Base-by-base conservation (phyloP, 2,113 vertebrate species). In the Odobenus rosmarus region DNA sequence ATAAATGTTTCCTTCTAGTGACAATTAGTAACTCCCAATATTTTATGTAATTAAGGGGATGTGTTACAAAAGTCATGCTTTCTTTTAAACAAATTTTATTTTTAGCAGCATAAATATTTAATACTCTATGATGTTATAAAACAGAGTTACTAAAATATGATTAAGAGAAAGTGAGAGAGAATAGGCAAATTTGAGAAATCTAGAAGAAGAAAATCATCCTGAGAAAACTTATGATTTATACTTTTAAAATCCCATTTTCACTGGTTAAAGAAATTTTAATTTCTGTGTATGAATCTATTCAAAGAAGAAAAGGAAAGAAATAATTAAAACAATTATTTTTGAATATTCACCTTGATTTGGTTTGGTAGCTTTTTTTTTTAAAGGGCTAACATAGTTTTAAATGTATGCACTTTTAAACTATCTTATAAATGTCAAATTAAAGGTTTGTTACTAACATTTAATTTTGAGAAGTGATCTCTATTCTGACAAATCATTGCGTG, bases 381-480 rank as follows among this genome's bases (percentile, higher is more conserved):
- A 96, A 53, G 8, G 0, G 74, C 26, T 93, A n/a, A 1, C 1
- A 81, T 36, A 88, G 49, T 85, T 94, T 88, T 81, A 64, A 90
- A 23, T 33, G 9, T 74, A 64, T 62, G 21, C 3, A 82, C 36
- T 72, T 95, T 76, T 14, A 86, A 93, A 15, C 15, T 95, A 76
- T 67, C 57, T 72, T 69, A 39, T 46, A 87, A 90, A 88, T 71
- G 42, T 88, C 57, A 96, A 79, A 81, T 59, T 76, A 93, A 91
- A 94, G 19, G 7, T 72, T 94, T 74, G 8, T 77, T 96, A 81
- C 74, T 88, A 76, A 36, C 23, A 76, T 86, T 93, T 82, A 88
- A 88, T 62, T 93, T 39, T 83, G 42, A 95, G 23, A 88, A 87
- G 4, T 46, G 15, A 84, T 67, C 96, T 28, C 5, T 95, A 15